These are phyloP conservation scores for Gopherus evgoodei DNA, from an alignment of 2,113 vertebrate genomes.

Conservation along the genomic window DNA sequence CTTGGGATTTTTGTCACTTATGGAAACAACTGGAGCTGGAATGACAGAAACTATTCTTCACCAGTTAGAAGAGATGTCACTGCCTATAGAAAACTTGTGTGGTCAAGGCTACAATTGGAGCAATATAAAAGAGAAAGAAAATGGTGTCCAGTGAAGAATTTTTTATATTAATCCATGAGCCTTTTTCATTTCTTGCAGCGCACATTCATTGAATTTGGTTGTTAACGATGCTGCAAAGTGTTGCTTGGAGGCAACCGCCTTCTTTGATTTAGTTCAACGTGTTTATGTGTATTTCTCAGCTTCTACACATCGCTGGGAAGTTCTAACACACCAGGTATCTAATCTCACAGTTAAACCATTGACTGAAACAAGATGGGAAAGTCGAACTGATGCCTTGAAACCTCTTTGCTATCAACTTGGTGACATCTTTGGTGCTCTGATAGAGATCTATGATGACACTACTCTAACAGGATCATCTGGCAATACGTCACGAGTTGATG, in stretches of 20 bases:
- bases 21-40: too few relatives aligned
- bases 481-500: neutral
- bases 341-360: neutral
- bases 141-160: neutral
- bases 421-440: neutral
- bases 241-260: too few relatives aligned
- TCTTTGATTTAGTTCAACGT: too few relatives aligned
- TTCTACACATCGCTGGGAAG: too few relatives aligned
- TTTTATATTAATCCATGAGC: neutral
- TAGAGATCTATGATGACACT: neutral
- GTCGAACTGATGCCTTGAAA: neutral
- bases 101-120: neutral
- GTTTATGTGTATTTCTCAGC: too few relatives aligned
- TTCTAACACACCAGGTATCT: neutral
- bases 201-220: too few relatives aligned
- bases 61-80: too few relatives aligned
- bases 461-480: neutral
- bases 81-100: too few relatives aligned
- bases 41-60: too few relatives aligned
- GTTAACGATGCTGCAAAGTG: too few relatives aligned
- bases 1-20: too few relatives aligned
- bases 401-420: too few relatives aligned
- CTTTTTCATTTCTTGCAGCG: neutral
- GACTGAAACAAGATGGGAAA: constrained; percentile 16
- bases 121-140: neutral